Conservation (phyloP, 2,888 invertebrate genomes). For the Drosophila subsilvestris region DNA sequence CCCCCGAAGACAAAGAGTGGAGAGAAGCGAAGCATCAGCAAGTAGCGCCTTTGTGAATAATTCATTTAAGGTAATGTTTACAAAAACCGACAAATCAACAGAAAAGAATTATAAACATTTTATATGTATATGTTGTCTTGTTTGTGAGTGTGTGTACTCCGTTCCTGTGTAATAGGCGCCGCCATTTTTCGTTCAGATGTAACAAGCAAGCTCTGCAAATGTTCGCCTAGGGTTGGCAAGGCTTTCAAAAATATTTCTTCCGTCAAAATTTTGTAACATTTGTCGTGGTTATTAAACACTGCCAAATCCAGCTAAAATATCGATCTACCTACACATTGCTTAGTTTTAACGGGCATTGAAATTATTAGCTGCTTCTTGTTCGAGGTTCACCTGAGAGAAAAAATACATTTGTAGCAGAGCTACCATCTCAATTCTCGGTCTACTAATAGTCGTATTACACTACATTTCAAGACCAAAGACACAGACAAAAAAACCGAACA, state of each 20-base stretch:
- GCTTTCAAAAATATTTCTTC: slow-evolving; percentile 2
- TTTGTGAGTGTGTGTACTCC: slow-evolving; percentile 21
- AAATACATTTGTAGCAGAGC: too few relatives aligned
- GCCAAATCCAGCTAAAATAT: too few relatives aligned
- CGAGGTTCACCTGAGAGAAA: too few relatives aligned
- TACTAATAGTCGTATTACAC: too few relatives aligned
- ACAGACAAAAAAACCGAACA: too few relatives aligned
- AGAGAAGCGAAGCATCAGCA: slow-evolving; percentile 37
- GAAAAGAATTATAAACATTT: slow-evolving; percentile 37
- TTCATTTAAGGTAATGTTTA: slow-evolving; percentile 69
- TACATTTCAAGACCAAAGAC: too few relatives aligned
- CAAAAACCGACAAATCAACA: slow-evolving; percentile 26
- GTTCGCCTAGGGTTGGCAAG: slow-evolving; percentile 68
- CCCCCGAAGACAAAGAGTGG: slow-evolving; percentile 27
- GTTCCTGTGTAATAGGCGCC: slow-evolving; percentile 68
- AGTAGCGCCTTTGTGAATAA: slow-evolving; percentile 66
- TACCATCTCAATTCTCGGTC: too few relatives aligned
- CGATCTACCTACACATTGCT: too few relatives aligned
- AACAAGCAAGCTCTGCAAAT: slow-evolving; percentile 58
- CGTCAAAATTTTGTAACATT: too few relatives aligned
- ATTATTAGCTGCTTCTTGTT: too few relatives aligned
- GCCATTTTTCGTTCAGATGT: slow-evolving; percentile 75
- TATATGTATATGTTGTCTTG: slow-evolving; percentile 1
- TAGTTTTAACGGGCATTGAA: too few relatives aligned
- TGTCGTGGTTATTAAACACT: too few relatives aligned